Conservation (phyloP, 2,888 invertebrate genomes). For the Ganaspis brasiliensis region DNA sequence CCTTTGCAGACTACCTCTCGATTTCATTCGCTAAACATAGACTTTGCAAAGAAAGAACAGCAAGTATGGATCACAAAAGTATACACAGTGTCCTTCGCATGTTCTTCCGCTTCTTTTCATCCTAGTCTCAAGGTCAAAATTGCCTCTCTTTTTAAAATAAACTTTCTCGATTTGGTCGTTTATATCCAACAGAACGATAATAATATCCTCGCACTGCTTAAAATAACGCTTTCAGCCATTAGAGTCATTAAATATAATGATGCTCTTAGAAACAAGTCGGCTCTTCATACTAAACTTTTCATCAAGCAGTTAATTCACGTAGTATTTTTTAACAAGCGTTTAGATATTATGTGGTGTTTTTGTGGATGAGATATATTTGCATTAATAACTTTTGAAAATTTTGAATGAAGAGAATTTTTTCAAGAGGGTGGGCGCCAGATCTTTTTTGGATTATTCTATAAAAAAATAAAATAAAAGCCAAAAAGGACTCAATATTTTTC, state of each 20-base stretch:
- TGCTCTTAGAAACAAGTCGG: slow-evolving; percentile 1
- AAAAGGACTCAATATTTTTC: no score
- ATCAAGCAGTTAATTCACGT: slow-evolving; percentile 18
- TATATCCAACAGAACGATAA: background rate
- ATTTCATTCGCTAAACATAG: slow-evolving; percentile 30
- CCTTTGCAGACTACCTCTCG: slow-evolving; percentile 20
- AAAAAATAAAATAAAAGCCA: no score
- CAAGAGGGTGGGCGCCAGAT: no score
- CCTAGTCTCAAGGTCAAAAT: slow-evolving; percentile 30
- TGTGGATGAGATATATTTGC: no score
- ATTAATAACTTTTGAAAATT: no score
- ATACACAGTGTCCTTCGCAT: slow-evolving; percentile 17
- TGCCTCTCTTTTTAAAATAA: slow-evolving; percentile 24
- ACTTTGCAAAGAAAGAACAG: slow-evolving; percentile 14
- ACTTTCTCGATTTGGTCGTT: slow-evolving; percentile 41
- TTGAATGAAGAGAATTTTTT: no score
- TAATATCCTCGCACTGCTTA: background rate
- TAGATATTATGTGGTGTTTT: no score
- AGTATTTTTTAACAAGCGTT: no score
- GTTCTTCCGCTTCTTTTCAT: slow-evolving; percentile 23
- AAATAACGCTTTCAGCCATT: background rate
- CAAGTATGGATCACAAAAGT: background rate
- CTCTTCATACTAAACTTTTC: slow-evolving; percentile 13
- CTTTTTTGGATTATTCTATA: no score
- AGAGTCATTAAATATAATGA: slow-evolving; percentile 30